phyloP scores from a whole-genome alignment of 2,113 vertebrate species.

The Tetrao urogallus region DNA sequence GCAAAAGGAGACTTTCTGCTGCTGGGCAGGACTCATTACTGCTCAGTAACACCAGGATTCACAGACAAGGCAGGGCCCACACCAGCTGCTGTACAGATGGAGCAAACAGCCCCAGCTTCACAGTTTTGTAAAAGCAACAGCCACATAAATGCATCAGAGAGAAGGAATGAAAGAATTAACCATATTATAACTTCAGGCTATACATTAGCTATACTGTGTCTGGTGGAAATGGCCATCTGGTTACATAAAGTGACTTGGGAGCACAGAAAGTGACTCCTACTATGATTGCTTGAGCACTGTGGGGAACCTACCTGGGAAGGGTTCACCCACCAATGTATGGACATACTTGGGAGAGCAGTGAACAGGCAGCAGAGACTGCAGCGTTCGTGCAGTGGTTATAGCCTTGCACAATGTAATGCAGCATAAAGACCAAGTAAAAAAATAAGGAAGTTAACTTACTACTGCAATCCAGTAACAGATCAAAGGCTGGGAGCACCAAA shows the following conservation, averaged over 20 bases:
- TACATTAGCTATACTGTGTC: not conserved
- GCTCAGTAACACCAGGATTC: not conserved
- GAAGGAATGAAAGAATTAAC: not conserved
- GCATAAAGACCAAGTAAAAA: not conserved
- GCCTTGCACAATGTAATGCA: not conserved
- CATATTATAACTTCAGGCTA: not conserved
- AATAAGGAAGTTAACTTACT: conserved; percentile 2
- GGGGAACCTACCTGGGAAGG: not conserved
- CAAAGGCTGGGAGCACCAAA: conserved; percentile 37
- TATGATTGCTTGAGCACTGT: not conserved
- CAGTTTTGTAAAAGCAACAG: not conserved
- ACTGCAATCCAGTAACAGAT: not conserved
- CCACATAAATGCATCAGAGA: not conserved
- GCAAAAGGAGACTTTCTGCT: not conserved
- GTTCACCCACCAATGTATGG: not conserved
- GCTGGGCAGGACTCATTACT: not conserved
- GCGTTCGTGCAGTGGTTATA: not conserved
- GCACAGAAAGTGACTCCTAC: not conserved
- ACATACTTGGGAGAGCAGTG: not conserved
- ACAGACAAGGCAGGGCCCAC: not conserved
- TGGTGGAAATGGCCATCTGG: not conserved
- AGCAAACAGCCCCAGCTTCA: not conserved
- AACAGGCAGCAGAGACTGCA: not conserved
- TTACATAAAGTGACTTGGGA: not conserved
- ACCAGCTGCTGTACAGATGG: not conserved